phyloP scores from a whole-genome alignment of 1,140 invertebrate species.

The Wiebesia pumilae region DNA sequence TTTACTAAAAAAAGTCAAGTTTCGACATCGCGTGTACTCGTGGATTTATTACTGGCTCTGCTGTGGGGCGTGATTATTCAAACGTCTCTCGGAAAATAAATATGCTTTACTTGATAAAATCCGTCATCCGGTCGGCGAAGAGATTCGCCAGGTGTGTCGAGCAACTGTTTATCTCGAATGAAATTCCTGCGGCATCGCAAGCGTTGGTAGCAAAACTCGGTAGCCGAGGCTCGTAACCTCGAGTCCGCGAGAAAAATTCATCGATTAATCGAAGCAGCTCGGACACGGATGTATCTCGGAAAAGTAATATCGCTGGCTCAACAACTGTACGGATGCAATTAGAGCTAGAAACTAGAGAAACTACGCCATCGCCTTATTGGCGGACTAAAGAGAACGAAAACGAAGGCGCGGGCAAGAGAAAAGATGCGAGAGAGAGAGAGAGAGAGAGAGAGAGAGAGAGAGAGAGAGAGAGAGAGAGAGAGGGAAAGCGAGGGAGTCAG shows the following conservation, averaged over 20 bases:
- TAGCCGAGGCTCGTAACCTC: too few relatives aligned
- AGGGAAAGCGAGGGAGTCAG: conserved; percentile 51
- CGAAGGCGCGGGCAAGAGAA: neutral
- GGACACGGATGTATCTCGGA: neutral
- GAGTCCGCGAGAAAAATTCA: neutral
- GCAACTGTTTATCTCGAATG: too few relatives aligned
- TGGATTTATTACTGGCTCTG: too few relatives aligned
- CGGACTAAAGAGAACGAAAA: neutral
- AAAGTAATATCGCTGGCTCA: neutral
- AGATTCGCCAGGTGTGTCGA: too few relatives aligned
- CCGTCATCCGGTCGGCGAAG: neutral
- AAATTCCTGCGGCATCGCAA: neutral
- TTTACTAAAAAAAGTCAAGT: too few relatives aligned
- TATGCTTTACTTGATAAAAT: neutral
- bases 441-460: conserved; percentile 20
- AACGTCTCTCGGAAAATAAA: neutral
- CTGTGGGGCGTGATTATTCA: neutral
- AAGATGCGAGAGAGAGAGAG: neutral
- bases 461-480: conserved; percentile 16
- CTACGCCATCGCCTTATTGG: neutral
- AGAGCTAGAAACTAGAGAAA: too few relatives aligned
- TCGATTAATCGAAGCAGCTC: neutral
- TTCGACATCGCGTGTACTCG: too few relatives aligned
- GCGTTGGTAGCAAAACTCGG: too few relatives aligned
- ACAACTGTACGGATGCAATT: neutral